These are phyloP conservation scores for Uria lomvia DNA, from an alignment of 2,113 vertebrate genomes.

Conservation along the genomic window DNA sequence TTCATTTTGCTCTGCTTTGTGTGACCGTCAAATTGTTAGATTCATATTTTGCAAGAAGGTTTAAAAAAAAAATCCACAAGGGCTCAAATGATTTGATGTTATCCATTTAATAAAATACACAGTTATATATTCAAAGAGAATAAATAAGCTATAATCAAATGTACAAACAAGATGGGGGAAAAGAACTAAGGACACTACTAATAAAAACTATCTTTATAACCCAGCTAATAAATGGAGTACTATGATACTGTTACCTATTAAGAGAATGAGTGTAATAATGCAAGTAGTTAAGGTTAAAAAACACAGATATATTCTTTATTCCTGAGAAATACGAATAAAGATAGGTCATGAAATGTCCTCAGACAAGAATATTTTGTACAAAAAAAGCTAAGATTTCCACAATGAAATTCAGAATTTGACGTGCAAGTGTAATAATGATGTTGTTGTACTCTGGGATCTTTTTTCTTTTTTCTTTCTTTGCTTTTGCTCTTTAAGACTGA, in stretches of 20 bases:
- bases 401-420: neutral
- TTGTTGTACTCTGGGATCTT: neutral
- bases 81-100: neutral
- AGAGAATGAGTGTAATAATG: neutral
- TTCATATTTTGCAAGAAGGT: neutral
- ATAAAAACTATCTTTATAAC: neutral
- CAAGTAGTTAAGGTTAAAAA: neutral
- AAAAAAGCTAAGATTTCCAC: neutral
- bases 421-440: neutral
- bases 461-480: neutral
- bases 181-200: neutral
- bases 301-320: neutral
- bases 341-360: neutral
- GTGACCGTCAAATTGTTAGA: neutral
- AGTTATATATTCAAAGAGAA: neutral
- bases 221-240: neutral
- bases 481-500: neutral
- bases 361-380: neutral
- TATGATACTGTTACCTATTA: neutral
- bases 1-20: neutral
- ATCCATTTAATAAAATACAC: neutral
- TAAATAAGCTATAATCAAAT: neutral
- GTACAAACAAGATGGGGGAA: neutral
- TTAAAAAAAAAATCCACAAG: neutral
- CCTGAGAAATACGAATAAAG: neutral